Base-by-base conservation (phyloP, 2,888 invertebrate genomes). In the Ophion obscuratus region DNA sequence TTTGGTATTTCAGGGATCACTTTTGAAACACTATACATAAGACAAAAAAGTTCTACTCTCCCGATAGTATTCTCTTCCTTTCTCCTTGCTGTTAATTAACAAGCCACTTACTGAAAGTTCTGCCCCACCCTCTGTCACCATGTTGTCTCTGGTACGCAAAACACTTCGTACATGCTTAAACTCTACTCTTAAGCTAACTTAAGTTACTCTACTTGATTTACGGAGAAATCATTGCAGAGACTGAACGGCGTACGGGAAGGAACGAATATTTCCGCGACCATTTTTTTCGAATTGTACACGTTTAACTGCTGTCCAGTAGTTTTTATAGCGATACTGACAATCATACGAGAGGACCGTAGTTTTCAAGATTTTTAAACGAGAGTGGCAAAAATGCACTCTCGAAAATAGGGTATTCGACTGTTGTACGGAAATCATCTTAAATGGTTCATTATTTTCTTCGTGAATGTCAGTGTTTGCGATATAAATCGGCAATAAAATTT, bases 1-100 rank as follows among this genome's bases (percentile, higher is more conserved):
- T 89, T 89, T 84, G 84, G 89, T 85, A 89, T 74, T 90, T 89
- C 81, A 9, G 10, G 66, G 20, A 78, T 89, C 89, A 89, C 89
- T 89, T 87, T 86, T 86, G 84, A 53, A 53, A 82, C 90, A 89
- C 89, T 89, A 88, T 84, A 84, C 84, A 85, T 83, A 79, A 88
- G 86, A 88, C 89, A 88, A 83, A 88, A 53, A 88, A 88, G 67
- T 87, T 87, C 82, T 81, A 87, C 78, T 85, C 64, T 85, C 57
- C 67, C 59, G 27, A 24, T 74, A 47, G 36, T 74, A 14, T 53
- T 81, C 40, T 36, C 47, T 31, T 82, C 20, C 40, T 70, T 64
- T 24, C 47, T 64, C 47, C 17, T 74, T 62, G 40, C 61, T 40
- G 24, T 44, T 62, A 59, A 53, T 68, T 20, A 31, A 59, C 14